phyloP scores from a whole-genome alignment of 2,113 vertebrate species.

The Camelus dromedarius region DNA sequence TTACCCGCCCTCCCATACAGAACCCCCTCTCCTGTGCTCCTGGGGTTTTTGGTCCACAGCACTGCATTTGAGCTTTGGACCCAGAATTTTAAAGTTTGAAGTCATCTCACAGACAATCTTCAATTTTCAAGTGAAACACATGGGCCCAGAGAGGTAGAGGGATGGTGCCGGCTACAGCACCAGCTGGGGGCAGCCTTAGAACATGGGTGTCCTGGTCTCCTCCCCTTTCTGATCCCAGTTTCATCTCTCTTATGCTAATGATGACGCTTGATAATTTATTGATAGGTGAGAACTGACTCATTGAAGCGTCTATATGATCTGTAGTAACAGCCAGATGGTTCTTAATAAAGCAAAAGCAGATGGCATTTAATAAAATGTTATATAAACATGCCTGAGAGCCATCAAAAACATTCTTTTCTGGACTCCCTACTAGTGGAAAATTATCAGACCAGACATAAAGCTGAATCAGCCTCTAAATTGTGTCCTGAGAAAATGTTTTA shows the following conservation, averaged over 20 bases:
- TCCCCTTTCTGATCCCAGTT: background rate
- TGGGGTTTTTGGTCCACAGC: background rate
- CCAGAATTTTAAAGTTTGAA: background rate
- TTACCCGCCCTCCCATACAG: background rate
- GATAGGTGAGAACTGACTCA: slow-evolving; percentile 32
- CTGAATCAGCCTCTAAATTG: slow-evolving; percentile 27
- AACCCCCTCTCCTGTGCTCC: background rate
- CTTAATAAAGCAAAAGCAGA: slow-evolving; percentile 81
- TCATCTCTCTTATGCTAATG: slow-evolving; percentile 46
- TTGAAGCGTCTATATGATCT: slow-evolving; percentile 71
- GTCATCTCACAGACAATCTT: background rate
- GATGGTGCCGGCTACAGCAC: background rate
- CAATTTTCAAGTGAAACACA: background rate
- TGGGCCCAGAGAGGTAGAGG: background rate
- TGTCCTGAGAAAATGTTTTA: slow-evolving; percentile 4
- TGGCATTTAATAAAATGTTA: slow-evolving; percentile 77
- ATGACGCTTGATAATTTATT: slow-evolving; percentile 67
- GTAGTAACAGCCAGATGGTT: slow-evolving; percentile 80
- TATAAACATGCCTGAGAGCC: slow-evolving; percentile 64
- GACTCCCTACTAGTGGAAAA: slow-evolving; percentile 43
- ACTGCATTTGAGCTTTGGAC: background rate
- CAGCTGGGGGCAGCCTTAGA: background rate
- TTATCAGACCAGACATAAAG: slow-evolving; percentile 65
- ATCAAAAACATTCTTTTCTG: slow-evolving; percentile 46
- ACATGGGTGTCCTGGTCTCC: background rate